Evolutionary conservation across 1,140 invertebrate genomes (phyloP), one percentile per base, ranked within the genome.

Genomic region (Hyposmocoma kahamanoa): DNA sequence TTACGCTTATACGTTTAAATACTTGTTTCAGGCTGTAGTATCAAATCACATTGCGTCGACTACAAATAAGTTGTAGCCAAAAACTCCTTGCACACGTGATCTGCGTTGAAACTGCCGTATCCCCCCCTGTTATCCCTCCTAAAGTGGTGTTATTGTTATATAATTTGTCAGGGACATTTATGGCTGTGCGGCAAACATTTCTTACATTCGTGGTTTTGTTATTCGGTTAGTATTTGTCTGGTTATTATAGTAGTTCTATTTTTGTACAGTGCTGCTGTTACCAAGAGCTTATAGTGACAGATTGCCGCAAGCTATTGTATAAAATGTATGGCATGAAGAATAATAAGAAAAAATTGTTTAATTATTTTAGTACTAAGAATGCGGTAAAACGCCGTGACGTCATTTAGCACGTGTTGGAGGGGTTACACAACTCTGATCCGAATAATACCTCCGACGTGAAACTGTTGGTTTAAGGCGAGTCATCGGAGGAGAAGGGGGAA

Each of bases 141-240:
- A 19, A 38, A 38, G 34, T 19, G 34, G 41, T 41, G 30, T 54
- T 54, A 54, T 45, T 54, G 52, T 54, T 54, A 54, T 54, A 32
- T 54, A 54, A 54, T 54, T 49, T 49, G 46, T 45, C 42, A 30
- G 42, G 42, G 42, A 54, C 52, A 26, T 54, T 54, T 54, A 54
- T 47, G 52, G 49, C 34, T 18, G 10, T 45, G 46, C 42, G 52
- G 42, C 34, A 36, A 26, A 32, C 52, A 42, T 54, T 45, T 20
- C 42, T 54, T 48, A 36, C 34, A 6, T 18, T 17, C 17, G 10
- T 22, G 18, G 28, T 8, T n/a, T n/a, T n/a, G 28, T 10, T 2
- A 30, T 38, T 38, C 13, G n/a, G 34, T 38, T 38, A 2, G 13
- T n/a, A 17, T 17, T 17, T 38, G 18, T 28, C 5, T 28, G 11